Base-by-base conservation (phyloP, 2,797 vertebrate genomes). In the Menidia menidia region DNA sequence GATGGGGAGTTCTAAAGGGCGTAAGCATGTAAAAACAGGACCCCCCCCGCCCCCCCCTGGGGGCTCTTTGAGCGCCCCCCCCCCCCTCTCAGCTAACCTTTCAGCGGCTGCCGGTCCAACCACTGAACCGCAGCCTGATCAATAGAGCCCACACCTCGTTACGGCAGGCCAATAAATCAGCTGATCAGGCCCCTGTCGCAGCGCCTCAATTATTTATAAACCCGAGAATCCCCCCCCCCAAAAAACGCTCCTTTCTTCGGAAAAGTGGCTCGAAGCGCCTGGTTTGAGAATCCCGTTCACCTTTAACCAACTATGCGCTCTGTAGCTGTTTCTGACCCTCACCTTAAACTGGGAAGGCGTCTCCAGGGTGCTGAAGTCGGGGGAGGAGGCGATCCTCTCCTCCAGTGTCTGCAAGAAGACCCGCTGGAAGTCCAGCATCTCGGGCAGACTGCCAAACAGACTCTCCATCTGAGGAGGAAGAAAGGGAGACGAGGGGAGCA, bases 341-440 rank as follows among this genome's bases (percentile, higher is more conserved):
- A 97, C 98, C 93, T 97, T 96, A 84, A 99, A 98, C 83, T 99
- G 97, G 1, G 95, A 95, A 4, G 97, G 97, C 0, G 95, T 98
- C 93, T 99, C 96, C 65, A 98, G 91, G 0, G 89, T 92, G 84
- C 91, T 95, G 77, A 97, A 97, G 91, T 98, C 96, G 2, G 96
- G 96, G 2, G 96, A 95, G 5, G 95, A 96, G 42, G 95, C 95
- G 42, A 98, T 96, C 81, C 96, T 95, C 76, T 99, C 97, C 84
- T 99, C 97, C 66, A 99, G 90, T 0, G 98, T 99, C 91, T 98
- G 97, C 60, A 99, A 88, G 88, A 99, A 99, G 66, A 98, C 96
- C 86, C 95, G 97, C 88, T 99, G 98, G 90, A 99, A 99, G 83
- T 98, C 95, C 84, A 98, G 77, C 98, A 99, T 98, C 92, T 99